A percentile compares a stretch with the other conserved stretches of the same genome.
These are phyloP conservation scores for Molossus molossus DNA, from an alignment of 2,797 vertebrate species.

Conservation along the genomic window DNA sequence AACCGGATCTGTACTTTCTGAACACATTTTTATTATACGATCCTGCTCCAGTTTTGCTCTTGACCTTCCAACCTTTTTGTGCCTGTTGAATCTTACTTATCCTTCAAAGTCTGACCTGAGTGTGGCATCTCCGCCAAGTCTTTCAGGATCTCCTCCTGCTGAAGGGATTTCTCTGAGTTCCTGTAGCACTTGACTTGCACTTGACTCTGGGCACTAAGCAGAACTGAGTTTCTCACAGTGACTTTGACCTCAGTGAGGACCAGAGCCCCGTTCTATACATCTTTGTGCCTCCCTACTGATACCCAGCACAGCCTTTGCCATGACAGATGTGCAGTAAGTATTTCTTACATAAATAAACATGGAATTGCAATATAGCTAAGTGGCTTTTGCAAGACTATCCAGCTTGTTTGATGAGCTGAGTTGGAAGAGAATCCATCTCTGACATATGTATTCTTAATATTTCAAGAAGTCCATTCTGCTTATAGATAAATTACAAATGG, in stretches of 20 bases:
- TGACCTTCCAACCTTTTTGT: not conserved
- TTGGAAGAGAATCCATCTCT: slow-evolving; percentile 4
- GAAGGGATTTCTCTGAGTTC: slow-evolving; percentile 6
- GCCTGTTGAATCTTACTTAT: not conserved
- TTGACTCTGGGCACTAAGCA: slow-evolving; percentile 10
- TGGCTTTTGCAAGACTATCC: not conserved
- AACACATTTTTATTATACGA: not conserved
- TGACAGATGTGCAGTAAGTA: not conserved
- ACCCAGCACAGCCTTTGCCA: not conserved
- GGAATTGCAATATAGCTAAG: not conserved
- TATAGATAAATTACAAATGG: slow-evolving; percentile 49
- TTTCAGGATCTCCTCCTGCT: not conserved
- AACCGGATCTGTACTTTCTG: not conserved
- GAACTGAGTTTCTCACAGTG: not conserved
- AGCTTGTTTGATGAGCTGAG: not conserved
- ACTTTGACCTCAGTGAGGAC: not conserved
- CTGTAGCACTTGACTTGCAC: not conserved
- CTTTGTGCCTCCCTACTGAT: not conserved
- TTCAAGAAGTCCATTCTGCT: slow-evolving; percentile 4
- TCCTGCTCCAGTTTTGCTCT: not conserved
- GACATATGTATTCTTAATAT: not conserved
- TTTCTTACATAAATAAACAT: not conserved
- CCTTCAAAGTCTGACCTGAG: not conserved
- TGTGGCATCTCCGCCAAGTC: not conserved
- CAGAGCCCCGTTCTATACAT: not conserved